These are phyloP conservation scores for Rhynchonema sp. DNA, from an alignment of 2,888 invertebrate species.

Conservation along the genomic window DNA sequence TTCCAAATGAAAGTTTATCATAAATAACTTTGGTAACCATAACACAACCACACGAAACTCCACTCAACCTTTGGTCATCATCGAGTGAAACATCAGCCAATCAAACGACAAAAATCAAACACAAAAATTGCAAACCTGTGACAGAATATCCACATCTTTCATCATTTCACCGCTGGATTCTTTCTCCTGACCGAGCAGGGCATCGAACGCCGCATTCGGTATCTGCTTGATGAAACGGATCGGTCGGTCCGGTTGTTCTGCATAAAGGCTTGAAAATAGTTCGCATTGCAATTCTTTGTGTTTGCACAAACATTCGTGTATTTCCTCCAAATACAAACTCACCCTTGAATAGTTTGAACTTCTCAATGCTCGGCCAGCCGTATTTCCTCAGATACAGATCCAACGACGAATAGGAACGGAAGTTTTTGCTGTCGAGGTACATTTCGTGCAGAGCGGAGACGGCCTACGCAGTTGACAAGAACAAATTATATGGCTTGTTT, in stretches of 20 bases:
- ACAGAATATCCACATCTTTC: constrained; percentile 55
- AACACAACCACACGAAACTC: background rate
- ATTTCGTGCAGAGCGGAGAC: constrained; percentile 74
- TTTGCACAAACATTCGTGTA: too few species aligned
- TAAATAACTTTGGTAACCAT: background rate
- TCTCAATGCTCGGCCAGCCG: constrained; percentile 56
- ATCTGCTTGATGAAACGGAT: constrained; percentile 68
- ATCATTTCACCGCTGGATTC: too few species aligned
- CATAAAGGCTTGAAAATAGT: too few species aligned
- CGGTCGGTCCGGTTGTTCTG: constrained; percentile 41
- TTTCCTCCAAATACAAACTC: too few species aligned
- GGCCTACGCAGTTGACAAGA: constrained; percentile 44
- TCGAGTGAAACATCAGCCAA: background rate
- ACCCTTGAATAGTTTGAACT: constrained; percentile 29
- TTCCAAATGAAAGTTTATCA: background rate
- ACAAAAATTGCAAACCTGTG: constrained; percentile 45
- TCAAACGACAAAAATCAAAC: background rate
- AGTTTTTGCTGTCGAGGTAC: constrained; percentile 39
- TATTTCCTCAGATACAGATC: constrained; percentile 78
- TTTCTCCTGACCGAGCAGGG: constrained; percentile 71
- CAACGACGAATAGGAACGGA: constrained; percentile 46
- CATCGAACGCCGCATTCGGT: constrained; percentile 64
- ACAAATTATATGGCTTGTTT: background rate
- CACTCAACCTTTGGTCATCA: background rate
- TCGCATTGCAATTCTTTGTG: too few species aligned